Evolutionary conservation across 2,113 vertebrate genomes (phyloP), one percentile per base, ranked within the genome.

Genomic region (Tragelaphus buxtoni): DNA sequence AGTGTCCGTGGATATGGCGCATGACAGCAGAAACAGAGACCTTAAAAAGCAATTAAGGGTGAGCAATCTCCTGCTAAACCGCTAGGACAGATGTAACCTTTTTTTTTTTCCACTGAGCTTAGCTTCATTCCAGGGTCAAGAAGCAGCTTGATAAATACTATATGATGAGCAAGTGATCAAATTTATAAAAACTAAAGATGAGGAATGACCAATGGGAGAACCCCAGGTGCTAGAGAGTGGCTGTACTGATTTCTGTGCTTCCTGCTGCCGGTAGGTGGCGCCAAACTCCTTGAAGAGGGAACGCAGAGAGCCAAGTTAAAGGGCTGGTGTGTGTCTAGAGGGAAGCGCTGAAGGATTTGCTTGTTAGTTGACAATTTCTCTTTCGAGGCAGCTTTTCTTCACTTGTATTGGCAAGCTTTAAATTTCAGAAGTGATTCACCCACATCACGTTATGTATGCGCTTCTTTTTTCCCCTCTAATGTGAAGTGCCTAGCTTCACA

Each of bases 241-340:
- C 51, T 26, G 79, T 45, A 9, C 10, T 2, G 51, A 42, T 9
- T 35, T 89, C 81, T 80, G 96, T 97, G 91, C 98, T 93, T 97
- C 95, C 89, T 95, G 93, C 91, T 98, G 98, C 98, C 99, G 98
- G 98, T 97, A 99, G 99, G 98, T 99, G 98, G 99, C 99, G 87
- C 98, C 99, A 99, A 97, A 99, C 97, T 94, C 98, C 98, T 98
- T 97, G 97, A 87, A 97, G 98, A 98, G 86, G 94, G 86, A 74
- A 42, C 60, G 47, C 83, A 28, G 74, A 80, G 83, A 26, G 47
- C 63, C 1, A 60, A 56, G 94, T 49, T 17, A 3, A 53, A 81
- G 77, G 45, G 88, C 22, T 51, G 53, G 14, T 87, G 89, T 53
- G 96, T 82, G 35, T 95, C 95, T 88, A 72, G 3, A 45, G 9